These are phyloP conservation scores for Aspidapion aeneum DNA, from an alignment of 2,888 invertebrate genomes.

Conservation along the genomic window DNA sequence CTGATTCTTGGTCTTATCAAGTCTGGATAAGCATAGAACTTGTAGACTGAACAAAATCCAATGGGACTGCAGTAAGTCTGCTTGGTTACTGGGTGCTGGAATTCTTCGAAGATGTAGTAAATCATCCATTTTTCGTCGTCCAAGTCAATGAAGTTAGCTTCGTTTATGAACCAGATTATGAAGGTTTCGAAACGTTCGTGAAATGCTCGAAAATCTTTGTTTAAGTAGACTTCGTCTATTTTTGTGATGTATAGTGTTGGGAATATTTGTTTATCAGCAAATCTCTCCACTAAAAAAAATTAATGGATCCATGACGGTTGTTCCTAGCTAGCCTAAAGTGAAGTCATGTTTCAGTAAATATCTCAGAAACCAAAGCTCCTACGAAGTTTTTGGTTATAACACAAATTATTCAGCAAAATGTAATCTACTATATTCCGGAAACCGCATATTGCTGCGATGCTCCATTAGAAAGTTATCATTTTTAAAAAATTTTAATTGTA, in stretches of 20 bases:
- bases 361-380: too few species aligned
- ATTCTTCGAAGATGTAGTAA: constrained; percentile 78
- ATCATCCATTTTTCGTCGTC: constrained; percentile 92
- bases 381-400: too few species aligned
- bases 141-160: constrained; percentile 89
- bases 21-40: constrained; percentile 91
- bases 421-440: too few species aligned
- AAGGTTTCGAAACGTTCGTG: constrained; percentile 87
- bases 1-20: constrained; percentile 86
- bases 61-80: constrained; percentile 65
- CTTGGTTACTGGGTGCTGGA: constrained; percentile 56
- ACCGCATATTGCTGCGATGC: too few species aligned
- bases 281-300: constrained; percentile 16
- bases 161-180: constrained; percentile 94
- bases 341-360: too few species aligned
- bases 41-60: constrained; percentile 90
- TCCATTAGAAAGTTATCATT: too few species aligned
- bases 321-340: constrained; percentile 9
- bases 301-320: not conserved
- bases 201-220: constrained; percentile 63
- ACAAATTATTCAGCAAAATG: too few species aligned
- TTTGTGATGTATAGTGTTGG: constrained; percentile 74
- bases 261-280: constrained; percentile 33
- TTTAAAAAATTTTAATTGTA: too few species aligned
- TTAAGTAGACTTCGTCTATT: constrained; percentile 64